phyloP scores from a whole-genome alignment of 2,797 vertebrate species.

The Synaphobranchus kaupii region DNA sequence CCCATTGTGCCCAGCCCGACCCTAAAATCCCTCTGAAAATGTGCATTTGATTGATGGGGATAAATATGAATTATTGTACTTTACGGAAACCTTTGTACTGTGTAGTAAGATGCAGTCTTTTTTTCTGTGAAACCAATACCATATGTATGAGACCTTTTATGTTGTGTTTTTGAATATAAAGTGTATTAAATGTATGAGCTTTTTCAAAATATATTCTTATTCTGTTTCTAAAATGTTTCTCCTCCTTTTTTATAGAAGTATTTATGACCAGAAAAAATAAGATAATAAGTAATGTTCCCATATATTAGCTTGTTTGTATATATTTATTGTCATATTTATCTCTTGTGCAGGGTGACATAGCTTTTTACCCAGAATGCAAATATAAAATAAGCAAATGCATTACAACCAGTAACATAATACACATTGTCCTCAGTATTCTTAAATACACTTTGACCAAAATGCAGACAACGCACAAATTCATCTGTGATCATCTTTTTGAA shows the following conservation, averaged over 20 bases:
- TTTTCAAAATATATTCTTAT: conserved; percentile 61
- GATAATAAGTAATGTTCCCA: background rate
- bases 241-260: conserved; percentile 18
- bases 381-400: background rate
- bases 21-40: conserved; percentile 60
- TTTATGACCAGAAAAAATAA: background rate
- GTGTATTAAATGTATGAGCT: conserved; percentile 65
- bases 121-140: conserved; percentile 63
- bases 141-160: conserved; percentile 53
- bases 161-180: conserved; percentile 59
- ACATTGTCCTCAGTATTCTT: background rate
- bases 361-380: background rate
- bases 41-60: conserved; percentile 31
- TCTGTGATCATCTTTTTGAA: too few relatives aligned
- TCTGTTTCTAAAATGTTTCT: conserved; percentile 51
- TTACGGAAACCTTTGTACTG: conserved; percentile 53
- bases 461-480: too few relatives aligned
- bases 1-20: conserved; percentile 50
- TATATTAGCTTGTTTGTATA: background rate
- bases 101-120: conserved; percentile 46
- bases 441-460: too few relatives aligned
- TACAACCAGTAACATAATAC: background rate
- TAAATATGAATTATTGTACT: conserved; percentile 35
- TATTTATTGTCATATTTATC: background rate
- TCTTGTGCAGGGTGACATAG: background rate